Evolutionary conservation across 2,797 vertebrate species (phyloP), one percentile per base, ranked within the genome.

Genomic region (Ceyx erithaca): DNA sequence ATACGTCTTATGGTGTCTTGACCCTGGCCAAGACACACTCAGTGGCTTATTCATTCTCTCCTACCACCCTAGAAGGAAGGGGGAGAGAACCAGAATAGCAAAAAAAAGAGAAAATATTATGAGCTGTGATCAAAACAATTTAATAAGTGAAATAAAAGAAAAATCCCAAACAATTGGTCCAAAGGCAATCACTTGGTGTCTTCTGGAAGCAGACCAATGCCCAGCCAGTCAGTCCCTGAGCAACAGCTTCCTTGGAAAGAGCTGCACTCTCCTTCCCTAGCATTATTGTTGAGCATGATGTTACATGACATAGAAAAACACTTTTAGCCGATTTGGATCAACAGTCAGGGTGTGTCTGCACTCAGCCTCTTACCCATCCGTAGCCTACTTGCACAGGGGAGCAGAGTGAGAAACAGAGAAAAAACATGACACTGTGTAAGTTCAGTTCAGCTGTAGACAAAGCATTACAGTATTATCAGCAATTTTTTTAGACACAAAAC

Each of bases 291-390:
- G 14, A 68, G 3, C 20, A 22, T 48, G 31, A 30, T 19, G 13
- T 75, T 52, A 4, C 5, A 16, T 3, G 10, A 7, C 9, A 26
- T 9, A 31, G 17, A 63, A 40, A 20, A 45, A 33, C 6, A 46
- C 4, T 17, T 76, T 31, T 49, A 46, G 33, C 28, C 9, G 52
- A 18, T 66, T 41, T 54, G 17, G 9, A 5, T 85, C 26, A 79
- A 3, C 9, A 12, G 4, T 17, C 13, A 33, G 15, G 5, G 22
- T 37, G 1, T 54, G 37, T 68, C 21, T 4, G 1, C 19, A 43
- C 23, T 23, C 18, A 84, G 2, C 1, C 4, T 62, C 49, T 43
- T 84, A 18, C 7, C 6, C 10, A 54, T 2, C 2, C 1, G 0
- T 9, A 40, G 14, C 4, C 3, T 8, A 7, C 26, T 43, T 25